Evolutionary conservation across 2,113 vertebrate species (phyloP), one percentile per base, ranked within the genome.

Genomic region (Sakesphorus luctuosus): DNA sequence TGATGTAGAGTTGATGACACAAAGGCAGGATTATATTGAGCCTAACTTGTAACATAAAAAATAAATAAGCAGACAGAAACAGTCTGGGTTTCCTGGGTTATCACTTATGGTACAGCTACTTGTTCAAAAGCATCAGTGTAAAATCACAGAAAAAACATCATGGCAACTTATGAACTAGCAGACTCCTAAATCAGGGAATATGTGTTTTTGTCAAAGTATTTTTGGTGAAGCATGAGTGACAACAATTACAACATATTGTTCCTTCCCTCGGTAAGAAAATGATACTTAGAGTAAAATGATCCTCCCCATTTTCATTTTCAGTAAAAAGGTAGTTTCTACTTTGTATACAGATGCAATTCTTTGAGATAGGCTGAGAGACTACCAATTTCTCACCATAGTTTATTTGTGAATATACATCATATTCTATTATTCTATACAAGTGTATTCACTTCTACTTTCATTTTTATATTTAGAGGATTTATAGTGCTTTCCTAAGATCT

Each of bases 11-110:
- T 6, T 67, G 55, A 59, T 55, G 61, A 50, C 62, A 85, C 69
- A 86, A 96, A 94, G 78, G 61, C 69, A 86, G 35, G 80, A 87
- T 95, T 97, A 94, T 96, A 90, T 86, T 94, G 66, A 88, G 62
- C 18, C 52, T 31, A 84, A 87, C 1, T 61, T 65, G 79, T 69
- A 89, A 65, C 11, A 18, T 72, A 79, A 87, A 93, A 93, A 92
- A 74, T 69, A 95, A 83, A 79, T 59, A 94, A 90, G 63, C 47
- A 94, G 95, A 85, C 46, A 94, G 84, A 89, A 96, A 72, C 77
- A 71, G 50, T 90, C 83, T 95, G 78, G 25, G 21, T 84, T 90
- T 78, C 35, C 18, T 74, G 46, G 63, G 33, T 84, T 85, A 81
- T 96, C 93, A 53, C 62, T 80, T 86, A 91, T 76, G 94, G 94